These are phyloP conservation scores for Ophioninae sp. DNA, from an alignment of 2,888 invertebrate genomes.

Conservation along the genomic window DNA sequence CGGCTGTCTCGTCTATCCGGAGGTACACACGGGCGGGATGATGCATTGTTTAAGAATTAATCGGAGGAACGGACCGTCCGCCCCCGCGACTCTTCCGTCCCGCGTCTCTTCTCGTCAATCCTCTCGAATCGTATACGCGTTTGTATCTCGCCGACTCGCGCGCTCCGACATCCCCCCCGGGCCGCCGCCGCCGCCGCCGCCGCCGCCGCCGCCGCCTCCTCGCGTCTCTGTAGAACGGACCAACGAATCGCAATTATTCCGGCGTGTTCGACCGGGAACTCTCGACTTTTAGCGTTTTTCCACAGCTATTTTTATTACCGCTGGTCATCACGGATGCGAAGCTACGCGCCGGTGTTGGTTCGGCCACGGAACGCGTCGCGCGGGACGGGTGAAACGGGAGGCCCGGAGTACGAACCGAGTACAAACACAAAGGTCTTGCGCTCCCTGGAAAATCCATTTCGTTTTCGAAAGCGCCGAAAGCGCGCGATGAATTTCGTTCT, in stretches of 20 bases:
- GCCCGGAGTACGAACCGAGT: background rate
- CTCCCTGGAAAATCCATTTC: conserved; percentile 19
- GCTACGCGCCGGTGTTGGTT: no score
- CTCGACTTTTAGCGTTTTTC: conserved; percentile 59
- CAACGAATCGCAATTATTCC: conserved; percentile 58
- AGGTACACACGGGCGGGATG: conserved; percentile 68
- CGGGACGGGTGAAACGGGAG: no score
- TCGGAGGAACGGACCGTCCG: conserved; percentile 66
- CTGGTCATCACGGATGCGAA: background rate
- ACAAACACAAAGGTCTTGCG: conserved; percentile 21
- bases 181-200: no score
- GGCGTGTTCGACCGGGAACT: conserved; percentile 56
- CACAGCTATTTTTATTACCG: conserved; percentile 54
- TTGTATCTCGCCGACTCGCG: no score
- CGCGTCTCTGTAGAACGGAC: conserved; percentile 17
- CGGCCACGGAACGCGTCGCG: no score
- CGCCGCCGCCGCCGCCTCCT: no score
- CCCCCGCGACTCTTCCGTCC: conserved; percentile 52
- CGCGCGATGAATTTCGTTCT: background rate
- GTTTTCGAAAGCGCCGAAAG: background rate
- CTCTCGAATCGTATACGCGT: conserved; percentile 40
- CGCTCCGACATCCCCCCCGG: no score
- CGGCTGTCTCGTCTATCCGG: conserved; percentile 64
- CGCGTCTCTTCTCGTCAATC: conserved; percentile 46
- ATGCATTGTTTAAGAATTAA: conserved; percentile 77